These are phyloP conservation scores for Sinhomidia bicolor DNA, from an alignment of 2,888 invertebrate genomes.

Conservation along the genomic window DNA sequence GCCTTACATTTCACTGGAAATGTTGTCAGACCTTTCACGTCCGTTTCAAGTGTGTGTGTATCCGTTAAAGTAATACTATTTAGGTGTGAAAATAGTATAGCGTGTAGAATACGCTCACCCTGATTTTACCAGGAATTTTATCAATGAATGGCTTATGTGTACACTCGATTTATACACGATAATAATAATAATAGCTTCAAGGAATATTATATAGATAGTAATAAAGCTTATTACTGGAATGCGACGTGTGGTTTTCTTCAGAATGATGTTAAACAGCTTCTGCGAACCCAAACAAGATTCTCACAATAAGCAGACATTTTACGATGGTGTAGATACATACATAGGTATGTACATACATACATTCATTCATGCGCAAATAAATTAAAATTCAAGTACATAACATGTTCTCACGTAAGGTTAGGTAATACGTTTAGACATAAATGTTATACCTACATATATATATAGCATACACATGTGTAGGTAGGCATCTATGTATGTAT, in stretches of 20 bases:
- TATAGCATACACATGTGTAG: neutral
- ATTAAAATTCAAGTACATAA: neutral
- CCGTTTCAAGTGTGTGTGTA: neutral
- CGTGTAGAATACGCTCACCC: neutral
- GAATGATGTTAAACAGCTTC: neutral
- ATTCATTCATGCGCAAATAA: neutral
- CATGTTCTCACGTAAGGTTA: no score
- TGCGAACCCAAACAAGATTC: no score
- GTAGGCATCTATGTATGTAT: neutral
- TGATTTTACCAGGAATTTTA: neutral
- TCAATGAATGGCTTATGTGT: neutral
- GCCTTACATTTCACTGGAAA: neutral
- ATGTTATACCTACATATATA: no score
- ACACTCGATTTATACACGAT: neutral
- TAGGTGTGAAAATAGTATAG: neutral
- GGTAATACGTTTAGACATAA: no score
- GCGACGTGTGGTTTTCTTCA: neutral
- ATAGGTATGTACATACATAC: no score
- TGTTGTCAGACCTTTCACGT: neutral
- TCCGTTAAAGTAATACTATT: neutral
- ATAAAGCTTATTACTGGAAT: neutral
- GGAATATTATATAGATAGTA: neutral
- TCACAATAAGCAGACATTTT: neutral
- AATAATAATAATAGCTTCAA: neutral
- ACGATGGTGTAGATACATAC: neutral